These are phyloP conservation scores for Acromyrmex echinatior DNA, from an alignment of 1,140 invertebrate genomes.

Conservation along the genomic window DNA sequence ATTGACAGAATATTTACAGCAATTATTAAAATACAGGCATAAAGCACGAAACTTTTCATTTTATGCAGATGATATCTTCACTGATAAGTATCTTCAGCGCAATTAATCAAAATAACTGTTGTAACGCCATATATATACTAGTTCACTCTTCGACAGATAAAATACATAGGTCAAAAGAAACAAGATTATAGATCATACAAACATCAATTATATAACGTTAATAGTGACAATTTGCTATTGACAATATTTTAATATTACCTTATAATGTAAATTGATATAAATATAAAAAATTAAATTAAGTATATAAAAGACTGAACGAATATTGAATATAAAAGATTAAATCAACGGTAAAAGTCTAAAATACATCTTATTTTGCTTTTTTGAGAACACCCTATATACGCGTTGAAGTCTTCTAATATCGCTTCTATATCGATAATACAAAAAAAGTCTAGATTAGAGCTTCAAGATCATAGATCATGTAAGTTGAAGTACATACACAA, in stretches of 20 bases:
- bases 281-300: not conserved
- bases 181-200: not conserved
- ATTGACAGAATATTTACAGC: slow-evolving; percentile 13
- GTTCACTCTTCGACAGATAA: not conserved
- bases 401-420: too few species aligned
- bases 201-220: not conserved
- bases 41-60: slow-evolving; percentile 6
- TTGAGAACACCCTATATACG: too few species aligned
- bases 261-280: not conserved
- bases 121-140: not conserved
- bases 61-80: not conserved
- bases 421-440: too few species aligned
- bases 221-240: not conserved
- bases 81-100: not conserved
- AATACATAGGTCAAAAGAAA: not conserved
- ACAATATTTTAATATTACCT: not conserved
- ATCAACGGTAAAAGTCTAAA: too few species aligned
- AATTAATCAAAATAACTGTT: not conserved
- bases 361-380: too few species aligned
- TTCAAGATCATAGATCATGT: too few species aligned
- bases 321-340: too few species aligned
- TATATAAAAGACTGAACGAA: too few species aligned
- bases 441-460: too few species aligned
- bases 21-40: not conserved
- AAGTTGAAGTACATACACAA: too few species aligned